Percentiles rank a stretch among this genome's conserved stretches.
Evolutionary conservation across 2,888 invertebrate genomes (phyloP).

Genomic region (Oasisia sp.): DNA sequence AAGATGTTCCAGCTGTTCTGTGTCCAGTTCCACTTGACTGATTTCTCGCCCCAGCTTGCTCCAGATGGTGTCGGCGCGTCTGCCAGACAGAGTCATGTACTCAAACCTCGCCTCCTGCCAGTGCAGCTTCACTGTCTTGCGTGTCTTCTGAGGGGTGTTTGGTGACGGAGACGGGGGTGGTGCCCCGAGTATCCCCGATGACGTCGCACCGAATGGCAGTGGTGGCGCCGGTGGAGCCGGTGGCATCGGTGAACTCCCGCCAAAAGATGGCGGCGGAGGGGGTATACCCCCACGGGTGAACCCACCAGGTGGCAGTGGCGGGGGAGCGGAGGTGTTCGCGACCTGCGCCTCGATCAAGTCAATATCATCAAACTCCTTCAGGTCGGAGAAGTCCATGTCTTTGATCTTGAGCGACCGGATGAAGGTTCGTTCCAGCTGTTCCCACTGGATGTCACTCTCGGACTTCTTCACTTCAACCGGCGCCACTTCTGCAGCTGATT

Average conservation of each 20-base stretch:
- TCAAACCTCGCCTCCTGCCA: conserved; percentile 83
- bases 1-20: conserved; percentile 91
- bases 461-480: conserved; percentile 28
- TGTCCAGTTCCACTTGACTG: conserved; percentile 80
- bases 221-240: conserved; percentile 53
- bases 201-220: conserved; percentile 36
- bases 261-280: conserved; percentile 50
- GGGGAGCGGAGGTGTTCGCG: conserved; percentile 54
- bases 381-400: conserved; percentile 96
- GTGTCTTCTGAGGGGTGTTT: conserved; percentile 71
- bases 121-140: conserved; percentile 95
- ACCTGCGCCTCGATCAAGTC: conserved; percentile 71
- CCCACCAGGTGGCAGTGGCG: background rate
- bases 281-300: conserved; percentile 56
- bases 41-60: conserved; percentile 48
- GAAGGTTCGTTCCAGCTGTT: conserved; percentile 74
- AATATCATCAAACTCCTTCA: conserved; percentile 87
- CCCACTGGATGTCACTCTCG: conserved; percentile 89
- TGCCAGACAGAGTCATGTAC: conserved; percentile 39
- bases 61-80: conserved; percentile 60
- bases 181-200: background rate
- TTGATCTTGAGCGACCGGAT: conserved; percentile 72
- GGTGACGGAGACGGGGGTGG: conserved; percentile 31
- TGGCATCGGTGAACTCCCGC: conserved; percentile 51
- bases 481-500: background rate